A percentile compares a stretch with the other conserved stretches of the same genome.
Conservation (phyloP, 2,888 invertebrate genomes). For the Tineola bisselliella region DNA sequence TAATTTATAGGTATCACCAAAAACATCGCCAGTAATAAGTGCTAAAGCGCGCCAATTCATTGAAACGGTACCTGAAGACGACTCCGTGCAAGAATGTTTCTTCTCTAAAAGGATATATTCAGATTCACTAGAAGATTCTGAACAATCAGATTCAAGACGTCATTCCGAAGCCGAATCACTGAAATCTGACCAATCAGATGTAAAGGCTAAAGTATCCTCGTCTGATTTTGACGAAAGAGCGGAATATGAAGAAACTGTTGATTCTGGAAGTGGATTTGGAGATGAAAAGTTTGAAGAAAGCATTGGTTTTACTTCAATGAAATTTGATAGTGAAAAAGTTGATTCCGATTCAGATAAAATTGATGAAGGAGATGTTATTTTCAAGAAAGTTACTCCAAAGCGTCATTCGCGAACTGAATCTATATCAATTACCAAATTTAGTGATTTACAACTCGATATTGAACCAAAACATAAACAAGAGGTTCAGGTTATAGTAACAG, state of each 20-base stretch:
- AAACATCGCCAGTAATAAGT: constrained; percentile 61
- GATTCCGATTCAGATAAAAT: constrained; percentile 30
- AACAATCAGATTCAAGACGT: constrained; percentile 58
- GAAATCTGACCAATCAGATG: constrained; percentile 62
- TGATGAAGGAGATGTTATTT: constrained; percentile 32
- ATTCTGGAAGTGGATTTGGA: constrained; percentile 61
- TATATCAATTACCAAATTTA: constrained; percentile 50
- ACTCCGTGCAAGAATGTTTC: constrained; percentile 64
- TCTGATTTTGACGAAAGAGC: constrained; percentile 63
- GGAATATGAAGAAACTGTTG: constrained; percentile 57
- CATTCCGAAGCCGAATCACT: constrained; percentile 63
- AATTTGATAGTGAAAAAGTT: constrained; percentile 36
- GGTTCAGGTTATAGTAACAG: constrained; percentile 57
- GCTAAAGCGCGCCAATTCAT: constrained; percentile 64
- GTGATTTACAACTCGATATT: constrained; percentile 43
- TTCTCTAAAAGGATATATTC: constrained; percentile 65
- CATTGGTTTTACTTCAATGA: constrained; percentile 51
- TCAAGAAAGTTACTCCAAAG: constrained; percentile 57
- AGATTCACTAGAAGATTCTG: constrained; percentile 62
- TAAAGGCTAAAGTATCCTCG: constrained; percentile 56
- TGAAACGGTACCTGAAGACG: constrained; percentile 65
- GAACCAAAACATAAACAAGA: constrained; percentile 47
- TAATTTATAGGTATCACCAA: constrained; percentile 37
- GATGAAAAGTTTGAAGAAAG: constrained; percentile 63
- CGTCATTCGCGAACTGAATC: constrained; percentile 60